Percentiles rank a stretch among this genome's conserved stretches.
Conservation (phyloP, 30 jellyfish, hydroid and myxozoan genomes). For the Chrysaora quinquecirrha region DNA sequence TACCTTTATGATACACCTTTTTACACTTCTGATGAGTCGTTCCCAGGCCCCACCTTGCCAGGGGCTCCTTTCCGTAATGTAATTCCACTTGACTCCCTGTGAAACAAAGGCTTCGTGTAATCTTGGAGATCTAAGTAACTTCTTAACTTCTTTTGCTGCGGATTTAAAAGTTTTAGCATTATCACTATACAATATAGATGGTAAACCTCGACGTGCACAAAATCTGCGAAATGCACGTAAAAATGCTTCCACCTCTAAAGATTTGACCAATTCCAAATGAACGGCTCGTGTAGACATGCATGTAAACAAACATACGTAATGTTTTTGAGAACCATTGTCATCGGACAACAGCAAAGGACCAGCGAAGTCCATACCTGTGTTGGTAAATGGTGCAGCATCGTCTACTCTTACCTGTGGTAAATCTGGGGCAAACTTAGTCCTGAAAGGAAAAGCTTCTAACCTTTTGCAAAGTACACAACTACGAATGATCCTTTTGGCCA, state of each 20-base stretch:
- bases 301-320: slow-evolving; percentile 60
- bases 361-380: slow-evolving; percentile 63
- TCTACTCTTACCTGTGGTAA: slow-evolving; percentile 51
- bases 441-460: slow-evolving; percentile 67
- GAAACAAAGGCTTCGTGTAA: not conserved
- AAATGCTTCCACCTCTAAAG: too few species aligned
- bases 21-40: slow-evolving; percentile 32
- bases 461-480: slow-evolving; percentile 26
- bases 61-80: slow-evolving; percentile 24
- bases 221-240: too few species aligned
- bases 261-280: too few species aligned
- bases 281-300: slow-evolving; percentile 63
- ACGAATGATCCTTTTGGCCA: slow-evolving; percentile 36
- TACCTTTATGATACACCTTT: slow-evolving; percentile 22
- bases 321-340: slow-evolving; percentile 9
- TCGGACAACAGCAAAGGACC: slow-evolving; percentile 39
- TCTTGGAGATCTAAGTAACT: slow-evolving; percentile 19
- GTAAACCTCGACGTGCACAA: slow-evolving; percentile 64
- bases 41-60: slow-evolving; percentile 67
- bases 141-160: slow-evolving; percentile 39
- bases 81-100: slow-evolving; percentile 30
- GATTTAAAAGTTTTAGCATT: slow-evolving; percentile 53
- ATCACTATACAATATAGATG: slow-evolving; percentile 40
- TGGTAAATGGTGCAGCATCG: slow-evolving; percentile 64
- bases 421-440: slow-evolving; percentile 20